Evolutionary conservation across 2,113 vertebrate genomes (phyloP).

Genomic region (Muntiacus reevesi): DNA sequence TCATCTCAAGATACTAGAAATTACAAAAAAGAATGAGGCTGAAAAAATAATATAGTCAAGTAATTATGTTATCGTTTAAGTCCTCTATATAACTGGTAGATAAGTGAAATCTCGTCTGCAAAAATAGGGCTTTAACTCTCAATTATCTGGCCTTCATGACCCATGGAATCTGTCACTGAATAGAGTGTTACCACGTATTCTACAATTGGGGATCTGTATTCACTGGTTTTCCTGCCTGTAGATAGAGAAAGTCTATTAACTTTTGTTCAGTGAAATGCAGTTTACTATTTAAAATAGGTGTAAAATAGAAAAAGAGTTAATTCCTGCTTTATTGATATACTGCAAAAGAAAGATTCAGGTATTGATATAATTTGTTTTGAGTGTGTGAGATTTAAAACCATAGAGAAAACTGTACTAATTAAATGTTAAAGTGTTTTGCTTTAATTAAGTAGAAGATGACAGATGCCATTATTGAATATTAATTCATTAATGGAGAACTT

Average conservation of each 20-base stretch:
- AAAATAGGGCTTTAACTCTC: neutral
- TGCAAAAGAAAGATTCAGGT: neutral
- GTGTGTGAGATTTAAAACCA: neutral
- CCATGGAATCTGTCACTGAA: neutral
- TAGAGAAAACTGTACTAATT: neutral
- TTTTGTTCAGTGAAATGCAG: neutral
- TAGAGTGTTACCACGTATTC: neutral
- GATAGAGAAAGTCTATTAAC: neutral
- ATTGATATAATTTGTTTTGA: neutral
- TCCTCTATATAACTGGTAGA: neutral
- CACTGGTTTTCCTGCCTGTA: neutral
- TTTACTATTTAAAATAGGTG: neutral
- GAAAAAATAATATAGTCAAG: neutral
- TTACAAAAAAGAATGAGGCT: neutral
- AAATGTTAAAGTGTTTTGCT: neutral
- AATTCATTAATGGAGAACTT: neutral
- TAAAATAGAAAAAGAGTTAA: neutral
- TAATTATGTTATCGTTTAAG: neutral
- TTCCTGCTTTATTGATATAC: neutral
- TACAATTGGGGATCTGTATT: neutral
- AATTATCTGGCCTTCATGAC: neutral
- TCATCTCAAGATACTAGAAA: neutral
- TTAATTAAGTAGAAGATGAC: neutral
- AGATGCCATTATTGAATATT: neutral
- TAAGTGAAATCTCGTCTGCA: neutral